A percentile compares a stretch with the other conserved stretches of the same genome.
These are phyloP conservation scores for Pseudorhombus dupliciocellatus DNA, from an alignment of 2,113 vertebrate genomes.

Conservation along the genomic window DNA sequence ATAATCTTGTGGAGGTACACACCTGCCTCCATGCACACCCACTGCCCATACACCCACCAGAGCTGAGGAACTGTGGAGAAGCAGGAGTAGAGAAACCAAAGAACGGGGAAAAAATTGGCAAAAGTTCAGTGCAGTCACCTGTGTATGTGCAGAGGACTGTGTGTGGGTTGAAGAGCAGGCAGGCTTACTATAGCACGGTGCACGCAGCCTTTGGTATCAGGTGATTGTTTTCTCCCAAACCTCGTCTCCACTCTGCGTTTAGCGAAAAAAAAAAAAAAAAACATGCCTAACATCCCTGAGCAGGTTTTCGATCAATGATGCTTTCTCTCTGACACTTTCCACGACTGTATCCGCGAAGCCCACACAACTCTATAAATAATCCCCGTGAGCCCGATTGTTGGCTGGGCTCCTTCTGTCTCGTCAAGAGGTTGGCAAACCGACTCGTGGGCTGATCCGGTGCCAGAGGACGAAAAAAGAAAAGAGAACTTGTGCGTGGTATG, in stretches of 20 bases:
- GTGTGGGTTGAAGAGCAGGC: slow-evolving; percentile 60
- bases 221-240: slow-evolving; percentile 48
- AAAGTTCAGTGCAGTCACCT: slow-evolving; percentile 69
- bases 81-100: slow-evolving; percentile 43
- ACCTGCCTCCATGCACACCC: slow-evolving; percentile 47
- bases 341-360: slow-evolving; percentile 74
- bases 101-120: slow-evolving; percentile 57
- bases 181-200: slow-evolving; percentile 48
- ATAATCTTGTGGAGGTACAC: slow-evolving; percentile 17
- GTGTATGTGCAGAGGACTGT: slow-evolving; percentile 68
- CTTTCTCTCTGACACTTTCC: slow-evolving; percentile 77
- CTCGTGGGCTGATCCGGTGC: slow-evolving; percentile 36
- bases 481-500: slow-evolving; percentile 17
- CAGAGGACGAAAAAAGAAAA: slow-evolving; percentile 17
- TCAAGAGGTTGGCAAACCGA: slow-evolving; percentile 68
- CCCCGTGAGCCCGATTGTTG: slow-evolving; percentile 68
- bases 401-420: slow-evolving; percentile 74
- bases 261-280: too few species aligned
- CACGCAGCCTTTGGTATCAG: slow-evolving; percentile 22
- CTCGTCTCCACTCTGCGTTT: slow-evolving; percentile 35
- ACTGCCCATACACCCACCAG: slow-evolving; percentile 58
- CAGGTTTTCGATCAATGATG: slow-evolving; percentile 73
- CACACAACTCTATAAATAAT: slow-evolving; percentile 83
- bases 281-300: slow-evolving; percentile 53
- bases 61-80: slow-evolving; percentile 53